Evolutionary conservation across 2,113 vertebrate species (phyloP).

Genomic region (Cricetomys ansorgei): DNA sequence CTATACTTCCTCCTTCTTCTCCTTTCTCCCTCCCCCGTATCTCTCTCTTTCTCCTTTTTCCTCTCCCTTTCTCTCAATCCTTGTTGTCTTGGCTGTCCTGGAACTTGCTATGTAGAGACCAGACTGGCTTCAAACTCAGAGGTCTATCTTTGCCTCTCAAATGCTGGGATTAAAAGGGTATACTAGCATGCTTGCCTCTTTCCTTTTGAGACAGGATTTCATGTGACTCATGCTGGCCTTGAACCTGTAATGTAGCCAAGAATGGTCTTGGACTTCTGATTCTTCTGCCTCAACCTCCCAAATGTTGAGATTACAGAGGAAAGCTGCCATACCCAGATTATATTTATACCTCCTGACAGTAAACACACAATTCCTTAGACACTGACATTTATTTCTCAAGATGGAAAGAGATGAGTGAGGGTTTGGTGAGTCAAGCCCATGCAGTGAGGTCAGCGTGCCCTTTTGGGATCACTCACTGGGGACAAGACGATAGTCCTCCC

Average conservation of each 20-base stretch:
- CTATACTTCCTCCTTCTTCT: background rate
- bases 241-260: background rate
- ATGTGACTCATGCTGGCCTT: background rate
- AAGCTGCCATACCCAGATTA: background rate
- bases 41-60: too few species aligned
- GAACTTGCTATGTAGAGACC: background rate
- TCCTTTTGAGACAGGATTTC: background rate
- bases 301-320: background rate
- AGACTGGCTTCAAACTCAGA: background rate
- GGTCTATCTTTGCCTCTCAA: background rate
- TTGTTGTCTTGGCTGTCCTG: background rate
- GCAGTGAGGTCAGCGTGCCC: background rate
- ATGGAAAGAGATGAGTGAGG: background rate
- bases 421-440: background rate
- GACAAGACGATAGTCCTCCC: background rate
- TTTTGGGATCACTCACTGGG: background rate
- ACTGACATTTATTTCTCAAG: slow-evolving; percentile 69
- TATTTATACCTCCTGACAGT: background rate
- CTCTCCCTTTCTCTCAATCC: background rate
- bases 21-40: accelerated
- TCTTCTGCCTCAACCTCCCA: background rate
- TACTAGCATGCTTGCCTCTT: background rate
- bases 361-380: slow-evolving; percentile 10
- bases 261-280: background rate
- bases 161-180: background rate